These are phyloP conservation scores for Camponotus vicinus DNA, from an alignment of 1,140 invertebrate genomes.

Conservation along the genomic window DNA sequence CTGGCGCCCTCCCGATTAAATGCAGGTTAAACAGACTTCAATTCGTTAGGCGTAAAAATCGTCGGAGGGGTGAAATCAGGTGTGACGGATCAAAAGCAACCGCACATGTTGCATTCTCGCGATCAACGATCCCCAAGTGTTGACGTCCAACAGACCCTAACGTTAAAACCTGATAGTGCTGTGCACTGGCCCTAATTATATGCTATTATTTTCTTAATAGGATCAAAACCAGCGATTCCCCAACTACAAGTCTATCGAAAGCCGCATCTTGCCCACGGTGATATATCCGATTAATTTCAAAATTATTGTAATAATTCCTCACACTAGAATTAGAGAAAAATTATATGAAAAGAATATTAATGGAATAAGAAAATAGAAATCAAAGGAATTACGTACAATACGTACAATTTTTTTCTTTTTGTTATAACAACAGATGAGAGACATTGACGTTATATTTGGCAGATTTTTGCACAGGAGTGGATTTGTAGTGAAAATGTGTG, in stretches of 20 bases:
- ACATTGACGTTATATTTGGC: neutral
- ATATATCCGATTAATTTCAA: constrained; percentile 16
- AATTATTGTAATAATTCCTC: neutral
- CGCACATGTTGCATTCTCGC: constrained; percentile 82
- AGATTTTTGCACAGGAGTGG: neutral
- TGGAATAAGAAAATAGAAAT: neutral
- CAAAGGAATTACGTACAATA: neutral
- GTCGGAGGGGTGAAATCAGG: constrained; percentile 77
- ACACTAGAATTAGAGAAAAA: neutral
- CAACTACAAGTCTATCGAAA: constrained; percentile 25
- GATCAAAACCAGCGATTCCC: constrained; percentile 71
- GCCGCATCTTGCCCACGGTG: constrained; percentile 38
- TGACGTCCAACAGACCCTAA: constrained; percentile 16
- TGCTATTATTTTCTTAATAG: constrained; percentile 78
- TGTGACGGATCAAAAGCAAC: constrained; percentile 79
- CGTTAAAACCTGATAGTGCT: constrained; percentile 59
- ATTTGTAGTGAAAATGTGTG: neutral
- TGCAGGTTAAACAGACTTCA: constrained; percentile 55
- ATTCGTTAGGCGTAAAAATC: constrained; percentile 64
- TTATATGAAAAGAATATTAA: neutral
- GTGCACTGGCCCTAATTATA: constrained; percentile 76
- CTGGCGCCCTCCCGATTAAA: constrained; percentile 54
- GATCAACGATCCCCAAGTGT: constrained; percentile 60
- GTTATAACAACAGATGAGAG: neutral
- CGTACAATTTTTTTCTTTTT: neutral